Conservation (phyloP, 2,113 vertebrate species). For the Leucosticte australis region DNA sequence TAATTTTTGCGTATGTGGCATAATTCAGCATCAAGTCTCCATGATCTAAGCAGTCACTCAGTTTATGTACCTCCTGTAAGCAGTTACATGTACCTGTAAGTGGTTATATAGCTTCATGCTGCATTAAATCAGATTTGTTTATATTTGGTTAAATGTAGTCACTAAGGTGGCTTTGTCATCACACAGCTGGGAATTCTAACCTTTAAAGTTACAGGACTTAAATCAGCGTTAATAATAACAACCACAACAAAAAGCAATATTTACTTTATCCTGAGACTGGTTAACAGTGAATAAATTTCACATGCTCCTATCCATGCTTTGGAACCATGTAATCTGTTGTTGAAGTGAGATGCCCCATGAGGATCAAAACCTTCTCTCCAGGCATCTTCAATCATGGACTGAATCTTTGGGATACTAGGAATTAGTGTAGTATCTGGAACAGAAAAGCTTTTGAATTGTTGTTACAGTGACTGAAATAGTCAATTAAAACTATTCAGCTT, state of each 20-base stretch:
- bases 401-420: constrained; percentile 89
- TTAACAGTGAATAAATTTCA: constrained; percentile 91
- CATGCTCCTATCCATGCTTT: constrained; percentile 95
- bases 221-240: background rate
- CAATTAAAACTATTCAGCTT: background rate
- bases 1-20: background rate
- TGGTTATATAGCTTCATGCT: background rate
- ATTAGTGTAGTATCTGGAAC: constrained; percentile 73
- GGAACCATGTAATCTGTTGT: constrained; percentile 81
- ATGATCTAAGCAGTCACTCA: background rate
- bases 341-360: constrained; percentile 90
- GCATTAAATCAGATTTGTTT: background rate
- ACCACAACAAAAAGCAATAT: constrained; percentile 9
- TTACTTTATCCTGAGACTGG: constrained; percentile 85
- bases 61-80: background rate
- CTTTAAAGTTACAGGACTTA: background rate
- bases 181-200: background rate
- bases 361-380: constrained; percentile 93
- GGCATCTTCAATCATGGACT: constrained; percentile 89
- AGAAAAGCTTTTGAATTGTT: background rate
- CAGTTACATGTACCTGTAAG: background rate
- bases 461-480: background rate
- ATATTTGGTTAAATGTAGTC: background rate
- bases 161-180: background rate
- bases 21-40: background rate